Conservation (phyloP, 2,888 invertebrate species). For the Pterostichus madidus region DNA sequence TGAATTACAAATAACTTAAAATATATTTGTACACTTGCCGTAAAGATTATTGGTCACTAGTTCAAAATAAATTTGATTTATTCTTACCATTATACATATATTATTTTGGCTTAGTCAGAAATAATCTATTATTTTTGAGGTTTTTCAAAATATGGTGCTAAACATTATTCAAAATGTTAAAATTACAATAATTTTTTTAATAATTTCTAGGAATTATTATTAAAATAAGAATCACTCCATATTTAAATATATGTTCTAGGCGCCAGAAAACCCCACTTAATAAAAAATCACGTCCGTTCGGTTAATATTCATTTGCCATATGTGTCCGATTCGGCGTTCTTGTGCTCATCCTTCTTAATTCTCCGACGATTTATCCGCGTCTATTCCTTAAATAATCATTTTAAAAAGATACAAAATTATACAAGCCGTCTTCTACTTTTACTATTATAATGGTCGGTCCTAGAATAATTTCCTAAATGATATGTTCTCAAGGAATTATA, state of each 20-base stretch:
- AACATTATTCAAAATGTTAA: constrained; percentile 4
- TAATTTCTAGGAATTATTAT: constrained; percentile 15
- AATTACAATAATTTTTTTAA: constrained; percentile 28
- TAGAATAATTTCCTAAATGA: constrained; percentile 64
- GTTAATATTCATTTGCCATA: constrained; percentile 46
- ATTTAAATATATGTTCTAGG: constrained; percentile 1
- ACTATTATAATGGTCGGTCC: constrained; percentile 60
- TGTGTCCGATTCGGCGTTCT: background rate
- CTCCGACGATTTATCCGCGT: constrained; percentile 13
- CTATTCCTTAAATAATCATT: constrained; percentile 44
- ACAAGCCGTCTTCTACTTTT: constrained; percentile 44
- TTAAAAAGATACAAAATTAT: constrained; percentile 49
- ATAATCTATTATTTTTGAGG: too few relatives aligned
- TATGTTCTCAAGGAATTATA: constrained; percentile 57
- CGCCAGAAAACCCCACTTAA: constrained; percentile 3
- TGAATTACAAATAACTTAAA: too few relatives aligned
- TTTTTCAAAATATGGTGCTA: too few relatives aligned
- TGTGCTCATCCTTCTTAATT: constrained; percentile 19
- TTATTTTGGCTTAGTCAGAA: too few relatives aligned
- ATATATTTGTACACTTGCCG: too few relatives aligned
- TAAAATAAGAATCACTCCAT: constrained; percentile 14
- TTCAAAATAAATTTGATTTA: too few relatives aligned
- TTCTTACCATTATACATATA: too few relatives aligned
- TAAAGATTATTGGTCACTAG: too few relatives aligned
- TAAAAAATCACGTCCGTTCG: constrained; percentile 27